A percentile compares a stretch with the other conserved stretches of the same genome.
Evolutionary conservation across 2,113 vertebrate species (phyloP).

Genomic region (Oncorhynchus clarkii): DNA sequence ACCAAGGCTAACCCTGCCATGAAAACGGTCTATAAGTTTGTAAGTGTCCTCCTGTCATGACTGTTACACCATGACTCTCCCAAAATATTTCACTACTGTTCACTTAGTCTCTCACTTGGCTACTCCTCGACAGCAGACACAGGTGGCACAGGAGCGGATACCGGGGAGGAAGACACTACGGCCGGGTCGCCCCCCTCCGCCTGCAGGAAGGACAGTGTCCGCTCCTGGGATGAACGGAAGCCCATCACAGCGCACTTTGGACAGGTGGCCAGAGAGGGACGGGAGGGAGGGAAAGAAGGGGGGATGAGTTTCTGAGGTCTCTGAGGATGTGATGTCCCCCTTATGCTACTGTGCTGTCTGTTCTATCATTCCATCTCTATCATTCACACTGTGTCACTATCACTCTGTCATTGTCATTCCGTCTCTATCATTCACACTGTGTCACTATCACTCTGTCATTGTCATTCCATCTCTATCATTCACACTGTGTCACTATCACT

Average conservation of each 20-base stretch:
- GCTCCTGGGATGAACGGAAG: slow-evolving; percentile 77
- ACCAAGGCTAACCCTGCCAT: slow-evolving; percentile 98
- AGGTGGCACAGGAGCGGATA: slow-evolving; percentile 63
- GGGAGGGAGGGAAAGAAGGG: neutral
- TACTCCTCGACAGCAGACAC: slow-evolving; percentile 66
- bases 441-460: too few species aligned
- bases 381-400: too few species aligned
- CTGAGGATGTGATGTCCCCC: neutral
- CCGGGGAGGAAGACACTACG: slow-evolving; percentile 56
- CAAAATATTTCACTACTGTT: too few species aligned
- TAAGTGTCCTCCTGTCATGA: slow-evolving; percentile 68
- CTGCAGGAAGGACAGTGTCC: slow-evolving; percentile 76
- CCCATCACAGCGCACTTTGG: slow-evolving; percentile 92
- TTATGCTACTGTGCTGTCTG: too few species aligned
- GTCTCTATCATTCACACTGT: too few species aligned
- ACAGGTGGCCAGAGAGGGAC: slow-evolving; percentile 74
- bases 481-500: too few species aligned
- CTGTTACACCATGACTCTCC: too few species aligned
- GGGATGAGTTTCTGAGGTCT: neutral
- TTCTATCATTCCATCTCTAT: too few species aligned
- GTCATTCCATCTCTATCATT: too few species aligned
- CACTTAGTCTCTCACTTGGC: slow-evolving; percentile 58
- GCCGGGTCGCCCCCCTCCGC: slow-evolving; percentile 47
- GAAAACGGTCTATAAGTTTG: slow-evolving; percentile 98
- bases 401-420: too few species aligned